Evolutionary conservation across 2,113 vertebrate genomes (phyloP).

Genomic region (Arothron firmamentum): DNA sequence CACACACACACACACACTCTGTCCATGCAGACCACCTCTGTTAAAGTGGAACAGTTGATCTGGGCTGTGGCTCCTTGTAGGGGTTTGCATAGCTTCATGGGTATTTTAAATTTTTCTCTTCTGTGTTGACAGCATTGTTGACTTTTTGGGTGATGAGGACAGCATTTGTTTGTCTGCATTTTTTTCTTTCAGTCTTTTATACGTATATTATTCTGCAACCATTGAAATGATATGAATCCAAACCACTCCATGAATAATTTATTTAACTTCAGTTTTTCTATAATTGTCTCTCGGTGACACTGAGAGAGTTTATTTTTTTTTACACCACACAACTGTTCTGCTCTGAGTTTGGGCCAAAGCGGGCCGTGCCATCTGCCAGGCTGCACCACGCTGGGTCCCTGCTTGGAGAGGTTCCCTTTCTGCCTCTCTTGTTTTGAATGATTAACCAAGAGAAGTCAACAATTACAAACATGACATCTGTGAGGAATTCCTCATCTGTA

Average conservation of each 20-base stretch:
- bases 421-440: slow-evolving; percentile 31
- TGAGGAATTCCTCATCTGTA: slow-evolving; percentile 33
- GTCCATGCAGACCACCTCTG: background rate
- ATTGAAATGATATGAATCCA: background rate
- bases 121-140: slow-evolving; percentile 14
- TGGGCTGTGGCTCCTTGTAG: background rate
- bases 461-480: slow-evolving; percentile 18
- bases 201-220: too few relatives aligned
- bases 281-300: slow-evolving; percentile 27
- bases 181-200: background rate
- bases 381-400: slow-evolving; percentile 25
- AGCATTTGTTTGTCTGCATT: background rate
- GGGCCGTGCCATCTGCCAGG: slow-evolving; percentile 54
- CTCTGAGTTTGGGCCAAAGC: slow-evolving; percentile 43
- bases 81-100: slow-evolving; percentile 8
- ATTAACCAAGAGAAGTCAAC: slow-evolving; percentile 33
- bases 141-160: background rate
- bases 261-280: background rate
- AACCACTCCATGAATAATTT: background rate
- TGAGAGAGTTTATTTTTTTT: slow-evolving; percentile 30
- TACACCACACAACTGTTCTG: slow-evolving; percentile 51
- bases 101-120: background rate
- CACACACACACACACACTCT: background rate
- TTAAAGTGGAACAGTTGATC: background rate
- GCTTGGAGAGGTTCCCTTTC: slow-evolving; percentile 15